Evolutionary conservation across 1,140 invertebrate species (phyloP), one percentile per base, ranked within the genome.

Genomic region (Ips typographus): DNA sequence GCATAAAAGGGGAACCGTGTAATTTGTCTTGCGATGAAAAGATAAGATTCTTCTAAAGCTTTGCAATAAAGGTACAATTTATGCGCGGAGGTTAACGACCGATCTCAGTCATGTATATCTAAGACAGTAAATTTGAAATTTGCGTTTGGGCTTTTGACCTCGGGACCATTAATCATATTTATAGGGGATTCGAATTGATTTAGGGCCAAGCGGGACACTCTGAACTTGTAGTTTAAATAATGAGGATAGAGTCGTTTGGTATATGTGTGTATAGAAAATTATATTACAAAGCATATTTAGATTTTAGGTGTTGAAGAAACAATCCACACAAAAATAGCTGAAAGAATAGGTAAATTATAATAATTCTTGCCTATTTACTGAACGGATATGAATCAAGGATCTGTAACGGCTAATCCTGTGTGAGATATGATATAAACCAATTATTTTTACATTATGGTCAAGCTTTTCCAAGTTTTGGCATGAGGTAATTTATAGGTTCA

Each of bases 91-190:
- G 41, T 61, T 61, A 61, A 61, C 59, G 44, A 61, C 59, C 59
- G n/a, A 61, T 61, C 59, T 49, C 44, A 61, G 59, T 61, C 59
- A 61, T 61, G 59, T 59, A 59, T 59, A 59, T 61, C 59, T 61
- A 37, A 61, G 59, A 44, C 59, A 36, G 59, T 61, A 61, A 61
- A 61, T 61, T 61, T 49, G 7, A 43, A 61, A 61, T 61, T 61
- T 61, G 59, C 59, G 43, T 61, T 49, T 47, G 59, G 43, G 59
- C 59, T 61, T 61, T 47, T 61, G 43, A 61, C 59, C 59, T 61
- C 36, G 44, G 36, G 36, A 2, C 44, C 38, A 61, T 61, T 47
- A 61, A 61, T 61, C 59, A 61, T 61, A 5, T 61, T 61, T 61
- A 61, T 61, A 61, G 41, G 47, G 43, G 59, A 61, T 61, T 61